Evolutionary conservation across 2,113 vertebrate species (phyloP).

Genomic region (Syngnathus typhle): DNA sequence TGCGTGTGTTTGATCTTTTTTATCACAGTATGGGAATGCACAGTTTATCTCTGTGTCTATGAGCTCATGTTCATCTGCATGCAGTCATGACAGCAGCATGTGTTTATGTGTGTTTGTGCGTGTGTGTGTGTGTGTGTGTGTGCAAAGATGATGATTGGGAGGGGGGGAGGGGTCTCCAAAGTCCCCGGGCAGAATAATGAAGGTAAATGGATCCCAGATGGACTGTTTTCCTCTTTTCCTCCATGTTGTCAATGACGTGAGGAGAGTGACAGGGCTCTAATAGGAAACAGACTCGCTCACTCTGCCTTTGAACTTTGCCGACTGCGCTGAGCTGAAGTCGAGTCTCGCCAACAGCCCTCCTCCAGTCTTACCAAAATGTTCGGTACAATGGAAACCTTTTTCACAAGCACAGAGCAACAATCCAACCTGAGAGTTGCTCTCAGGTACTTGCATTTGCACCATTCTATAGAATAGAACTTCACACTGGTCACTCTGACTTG

Average conservation of each 20-base stretch:
- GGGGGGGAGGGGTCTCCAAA: conserved; percentile 59
- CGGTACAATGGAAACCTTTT: conserved; percentile 37
- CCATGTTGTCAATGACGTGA: conserved; percentile 74
- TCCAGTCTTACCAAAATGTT: conserved; percentile 42
- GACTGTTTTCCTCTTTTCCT: conserved; percentile 59
- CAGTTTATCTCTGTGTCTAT: conserved; percentile 40
- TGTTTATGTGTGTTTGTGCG: conserved; percentile 25
- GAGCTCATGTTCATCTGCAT: conserved; percentile 59
- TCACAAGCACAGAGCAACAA: conserved; percentile 24
- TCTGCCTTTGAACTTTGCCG: conserved; percentile 67
- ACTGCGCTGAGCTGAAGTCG: conserved; percentile 21
- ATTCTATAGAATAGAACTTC: too few species aligned
- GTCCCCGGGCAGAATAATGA: conserved; percentile 73
- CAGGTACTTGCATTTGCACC: neutral
- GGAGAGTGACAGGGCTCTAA: conserved; percentile 74
- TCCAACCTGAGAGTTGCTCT: neutral
- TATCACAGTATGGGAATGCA: conserved; percentile 25
- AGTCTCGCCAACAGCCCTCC: conserved; percentile 20
- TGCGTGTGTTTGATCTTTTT: conserved; percentile 12
- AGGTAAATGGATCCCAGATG: conserved; percentile 79
- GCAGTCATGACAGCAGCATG: conserved; percentile 48
- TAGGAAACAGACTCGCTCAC: conserved; percentile 67
- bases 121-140: conserved; percentile 17
- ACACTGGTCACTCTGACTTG: too few species aligned
- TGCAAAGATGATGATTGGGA: conserved; percentile 12